Conservation (phyloP, 2,797 vertebrate genomes). For the Protonibea diacanthus region DNA sequence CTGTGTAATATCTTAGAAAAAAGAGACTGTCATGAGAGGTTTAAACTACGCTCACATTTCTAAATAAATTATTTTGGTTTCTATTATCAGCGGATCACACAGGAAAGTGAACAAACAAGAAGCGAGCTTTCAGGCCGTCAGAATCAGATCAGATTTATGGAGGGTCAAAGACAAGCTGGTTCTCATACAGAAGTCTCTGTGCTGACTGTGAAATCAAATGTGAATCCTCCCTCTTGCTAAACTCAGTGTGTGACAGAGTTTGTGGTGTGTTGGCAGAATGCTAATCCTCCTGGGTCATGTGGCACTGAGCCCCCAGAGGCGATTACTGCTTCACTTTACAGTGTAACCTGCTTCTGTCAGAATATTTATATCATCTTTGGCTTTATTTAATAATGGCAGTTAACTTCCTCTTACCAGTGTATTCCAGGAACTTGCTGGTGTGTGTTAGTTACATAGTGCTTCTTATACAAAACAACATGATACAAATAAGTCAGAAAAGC, state of each 20-base stretch:
- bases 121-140: not conserved
- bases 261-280: conserved; percentile 34
- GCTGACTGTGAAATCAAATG: conserved; percentile 25
- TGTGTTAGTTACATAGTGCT: too few species aligned
- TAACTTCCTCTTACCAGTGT: not conserved
- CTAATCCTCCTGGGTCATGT: conserved; percentile 30
- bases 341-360: conserved; percentile 36
- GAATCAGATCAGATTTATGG: conserved; percentile 11
- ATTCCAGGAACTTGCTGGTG: conserved; percentile 11
- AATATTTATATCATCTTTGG: conserved; percentile 22
- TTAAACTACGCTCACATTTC: not conserved
- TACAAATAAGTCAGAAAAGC: too few species aligned
- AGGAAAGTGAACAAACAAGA: conserved; percentile 9
- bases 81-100: not conserved
- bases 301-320: conserved; percentile 22
- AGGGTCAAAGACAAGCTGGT: conserved; percentile 4
- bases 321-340: conserved; percentile 14
- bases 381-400: conserved; percentile 12
- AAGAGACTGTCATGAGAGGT: not conserved
- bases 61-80: not conserved
- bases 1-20: not conserved
- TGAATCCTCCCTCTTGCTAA: not conserved
- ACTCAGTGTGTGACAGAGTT: conserved; percentile 15
- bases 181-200: conserved; percentile 5
- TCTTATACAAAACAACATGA: too few species aligned